These are phyloP conservation scores for Planiliza haematocheilus DNA, from an alignment of 2,113 vertebrate genomes.

Conservation along the genomic window DNA sequence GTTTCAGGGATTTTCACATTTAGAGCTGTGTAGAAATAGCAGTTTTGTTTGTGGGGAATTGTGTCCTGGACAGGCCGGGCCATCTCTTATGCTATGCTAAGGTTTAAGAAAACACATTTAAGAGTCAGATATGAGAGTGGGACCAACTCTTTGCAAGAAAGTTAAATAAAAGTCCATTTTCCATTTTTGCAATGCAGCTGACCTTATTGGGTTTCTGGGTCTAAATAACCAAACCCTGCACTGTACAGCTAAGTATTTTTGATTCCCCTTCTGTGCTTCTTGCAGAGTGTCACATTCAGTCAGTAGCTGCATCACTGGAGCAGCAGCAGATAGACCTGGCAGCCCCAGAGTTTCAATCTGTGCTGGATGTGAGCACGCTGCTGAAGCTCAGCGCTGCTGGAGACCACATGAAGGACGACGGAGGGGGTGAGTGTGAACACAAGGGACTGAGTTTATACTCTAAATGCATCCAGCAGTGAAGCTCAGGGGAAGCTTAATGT, in stretches of 20 bases:
- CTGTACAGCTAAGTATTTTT: background rate
- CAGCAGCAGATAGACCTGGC: conserved; percentile 74
- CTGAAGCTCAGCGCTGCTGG: conserved; percentile 82
- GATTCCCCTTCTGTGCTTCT: background rate
- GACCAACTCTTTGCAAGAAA: background rate
- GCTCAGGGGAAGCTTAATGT: background rate
- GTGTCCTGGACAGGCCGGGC: no score
- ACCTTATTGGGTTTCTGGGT: no score
- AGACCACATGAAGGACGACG: conserved; percentile 85
- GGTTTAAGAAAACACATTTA: no score
- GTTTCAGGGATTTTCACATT: no score
- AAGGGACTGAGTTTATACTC: background rate
- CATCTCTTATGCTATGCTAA: no score
- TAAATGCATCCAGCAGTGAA: conserved; percentile 1
- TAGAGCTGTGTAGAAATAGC: no score
- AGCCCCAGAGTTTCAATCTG: conserved; percentile 81
- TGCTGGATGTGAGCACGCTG: conserved; percentile 86
- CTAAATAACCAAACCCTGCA: background rate
- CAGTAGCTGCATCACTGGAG: conserved; percentile 67
- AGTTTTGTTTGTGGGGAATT: no score
- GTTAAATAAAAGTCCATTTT: background rate
- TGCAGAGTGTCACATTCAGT: conserved; percentile 76
- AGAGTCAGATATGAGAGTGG: background rate
- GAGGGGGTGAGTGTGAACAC: conserved; percentile 75
- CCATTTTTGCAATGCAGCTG: background rate